These are phyloP conservation scores for Corynorhinus townsendii DNA, from an alignment of 2,113 vertebrate species.

Conservation along the genomic window DNA sequence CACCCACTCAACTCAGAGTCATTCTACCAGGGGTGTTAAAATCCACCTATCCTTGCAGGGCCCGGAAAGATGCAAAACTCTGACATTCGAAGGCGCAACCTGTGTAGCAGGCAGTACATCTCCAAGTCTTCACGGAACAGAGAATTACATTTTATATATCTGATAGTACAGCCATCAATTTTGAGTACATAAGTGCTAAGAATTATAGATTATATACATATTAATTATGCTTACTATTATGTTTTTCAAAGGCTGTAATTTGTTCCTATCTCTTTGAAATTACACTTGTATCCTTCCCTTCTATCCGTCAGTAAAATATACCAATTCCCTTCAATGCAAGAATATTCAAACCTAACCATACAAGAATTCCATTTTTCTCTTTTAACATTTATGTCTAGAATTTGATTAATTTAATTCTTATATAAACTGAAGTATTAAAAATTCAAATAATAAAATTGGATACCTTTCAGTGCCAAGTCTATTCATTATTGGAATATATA, in stretches of 20 bases:
- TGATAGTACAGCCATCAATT: background rate
- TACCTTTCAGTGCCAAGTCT: background rate
- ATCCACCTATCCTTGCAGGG: background rate
- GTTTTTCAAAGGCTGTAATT: background rate
- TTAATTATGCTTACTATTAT: background rate
- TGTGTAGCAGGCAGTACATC: background rate
- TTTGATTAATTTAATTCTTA: background rate
- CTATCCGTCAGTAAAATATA: background rate
- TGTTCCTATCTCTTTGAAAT: constrained; percentile 4
- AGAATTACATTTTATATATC: background rate
- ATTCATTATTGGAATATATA: background rate
- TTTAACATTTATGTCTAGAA: background rate
- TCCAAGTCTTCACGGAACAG: background rate
- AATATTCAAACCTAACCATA: background rate
- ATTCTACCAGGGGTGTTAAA: background rate
- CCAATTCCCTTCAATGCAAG: background rate
- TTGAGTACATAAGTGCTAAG: background rate
- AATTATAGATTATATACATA: background rate
- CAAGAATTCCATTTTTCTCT: background rate
- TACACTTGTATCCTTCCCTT: background rate
- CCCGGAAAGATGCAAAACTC: background rate
- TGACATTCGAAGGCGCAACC: background rate
- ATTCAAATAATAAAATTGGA: background rate
- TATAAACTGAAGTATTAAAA: background rate
- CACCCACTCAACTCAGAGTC: background rate